phyloP scores from a whole-genome alignment of 1,140 invertebrate genomes.

The Hesperophylax magnus region DNA sequence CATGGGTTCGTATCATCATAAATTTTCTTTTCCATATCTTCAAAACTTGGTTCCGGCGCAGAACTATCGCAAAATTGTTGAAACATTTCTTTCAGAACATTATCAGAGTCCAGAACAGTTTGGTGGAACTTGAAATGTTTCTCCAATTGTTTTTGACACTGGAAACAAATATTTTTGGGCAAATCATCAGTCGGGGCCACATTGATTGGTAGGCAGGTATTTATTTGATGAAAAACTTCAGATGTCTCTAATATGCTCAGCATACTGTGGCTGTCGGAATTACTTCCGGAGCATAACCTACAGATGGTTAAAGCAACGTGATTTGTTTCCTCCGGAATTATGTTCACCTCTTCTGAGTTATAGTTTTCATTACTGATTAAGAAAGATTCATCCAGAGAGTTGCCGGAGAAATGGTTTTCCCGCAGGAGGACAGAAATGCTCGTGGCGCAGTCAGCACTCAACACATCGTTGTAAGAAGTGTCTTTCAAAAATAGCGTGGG shows the following conservation, averaged over 20 bases:
- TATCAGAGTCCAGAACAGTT: slow-evolving; percentile 37
- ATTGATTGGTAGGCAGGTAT: slow-evolving; percentile 30
- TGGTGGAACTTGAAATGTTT: slow-evolving; percentile 46
- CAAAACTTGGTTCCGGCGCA: background rate
- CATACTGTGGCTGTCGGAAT: slow-evolving; percentile 13
- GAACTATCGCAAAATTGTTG: slow-evolving; percentile 9
- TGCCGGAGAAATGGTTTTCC: slow-evolving; percentile 18
- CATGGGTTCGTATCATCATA: background rate
- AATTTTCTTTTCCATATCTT: background rate
- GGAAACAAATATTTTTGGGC: slow-evolving; percentile 39
- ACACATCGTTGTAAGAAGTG: background rate
- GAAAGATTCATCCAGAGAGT: slow-evolving; percentile 26
- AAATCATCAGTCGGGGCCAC: slow-evolving; percentile 24
- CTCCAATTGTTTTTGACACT: slow-evolving; percentile 22
- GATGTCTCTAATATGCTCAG: slow-evolving; percentile 28
- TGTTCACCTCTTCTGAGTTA: background rate
- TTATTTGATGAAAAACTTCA: slow-evolving; percentile 34
- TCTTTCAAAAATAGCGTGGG: slow-evolving; percentile 23
- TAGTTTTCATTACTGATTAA: slow-evolving; percentile 1
- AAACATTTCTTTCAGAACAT: slow-evolving; percentile 42
- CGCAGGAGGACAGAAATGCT: slow-evolving; percentile 27
- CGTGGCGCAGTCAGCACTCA: slow-evolving; percentile 11
- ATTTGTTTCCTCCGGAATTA: background rate
- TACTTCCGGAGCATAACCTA: slow-evolving; percentile 37
- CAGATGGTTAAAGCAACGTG: slow-evolving; percentile 12